Base-by-base conservation (phyloP, 2,888 invertebrate species). In the Dasysyrphus tricinctus region DNA sequence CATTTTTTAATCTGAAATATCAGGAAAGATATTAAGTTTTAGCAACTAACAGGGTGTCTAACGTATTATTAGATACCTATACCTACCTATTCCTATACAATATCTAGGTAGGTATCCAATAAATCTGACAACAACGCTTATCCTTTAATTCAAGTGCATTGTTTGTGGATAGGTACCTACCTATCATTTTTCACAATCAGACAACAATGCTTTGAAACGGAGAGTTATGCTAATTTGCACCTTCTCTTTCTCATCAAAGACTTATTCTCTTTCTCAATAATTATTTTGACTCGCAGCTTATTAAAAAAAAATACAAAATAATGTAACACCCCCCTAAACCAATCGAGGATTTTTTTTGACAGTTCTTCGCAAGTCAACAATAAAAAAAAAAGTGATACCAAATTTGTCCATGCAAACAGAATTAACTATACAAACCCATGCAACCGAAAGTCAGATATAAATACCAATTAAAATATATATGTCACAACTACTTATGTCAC, bases 381-480 rank as follows among this genome's bases (percentile, higher is more conserved):
- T 3, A 16, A 1, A 39, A 14, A 47, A 49, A 49, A 67, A 67
- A 67, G 19, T 67, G 34, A 65, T 65, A 65, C 67, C 67, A 67
- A 19, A 37, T 67, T 37, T 67, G 67, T 24, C 39, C 54, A 69
- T 69, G 32, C 47, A 42, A 78, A 54, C 78, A 77, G 37, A 86
- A 78, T 86, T 81, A 75, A 73, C 61, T 56, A 74, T 39, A 34
- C 63, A 16, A 37, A 47, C 70, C 32, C 75, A 86, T 42, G 72
- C 81, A 75, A 63, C 32, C 7, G 16, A 47, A 69, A 73, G 49
- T 69, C 67, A 82, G 78, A 86, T 86, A 82, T 81, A 81, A 81
- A 81, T 77, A 81, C 75, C 70, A 81, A 85, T 85, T 80, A 69
- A 85, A 86, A 79, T 82, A 86, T 86, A 82, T 86, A 82, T 86